These are phyloP conservation scores for Hafferia zeledoni DNA, from an alignment of 2,797 vertebrate species.

Conservation along the genomic window DNA sequence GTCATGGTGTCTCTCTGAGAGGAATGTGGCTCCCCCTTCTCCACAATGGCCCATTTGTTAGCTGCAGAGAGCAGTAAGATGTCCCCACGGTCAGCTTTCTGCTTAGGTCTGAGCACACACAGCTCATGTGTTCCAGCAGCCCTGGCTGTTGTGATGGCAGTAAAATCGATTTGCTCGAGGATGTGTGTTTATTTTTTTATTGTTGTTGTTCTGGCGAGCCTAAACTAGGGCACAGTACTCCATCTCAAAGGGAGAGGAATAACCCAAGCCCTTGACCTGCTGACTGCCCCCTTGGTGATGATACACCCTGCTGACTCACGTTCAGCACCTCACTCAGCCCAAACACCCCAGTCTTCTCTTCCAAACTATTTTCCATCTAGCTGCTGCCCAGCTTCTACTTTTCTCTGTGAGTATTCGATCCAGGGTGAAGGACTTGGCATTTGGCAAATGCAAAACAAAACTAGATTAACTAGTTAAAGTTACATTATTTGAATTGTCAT, in stretches of 20 bases:
- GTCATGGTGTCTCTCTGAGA: neutral
- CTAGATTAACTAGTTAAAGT: neutral
- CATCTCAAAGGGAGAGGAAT: neutral
- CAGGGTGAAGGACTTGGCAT: neutral
- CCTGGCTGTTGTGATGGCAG: rapidly evolving
- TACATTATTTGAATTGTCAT: neutral
- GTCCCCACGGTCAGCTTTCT: neutral
- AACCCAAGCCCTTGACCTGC: neutral
- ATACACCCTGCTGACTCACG: neutral
- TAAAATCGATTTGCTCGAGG: neutral
- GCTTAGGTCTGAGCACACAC: neutral
- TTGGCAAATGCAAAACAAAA: neutral
- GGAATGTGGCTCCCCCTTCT: neutral
- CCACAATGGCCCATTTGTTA: neutral
- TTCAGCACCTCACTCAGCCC: neutral
- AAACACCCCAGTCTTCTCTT: neutral
- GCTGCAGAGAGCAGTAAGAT: neutral
- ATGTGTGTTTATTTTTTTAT: neutral
- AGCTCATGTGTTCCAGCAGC: neutral
- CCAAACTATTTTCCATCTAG: neutral
- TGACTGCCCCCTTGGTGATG: neutral
- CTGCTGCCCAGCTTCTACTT: neutral
- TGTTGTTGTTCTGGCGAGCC: neutral
- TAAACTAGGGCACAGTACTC: neutral
- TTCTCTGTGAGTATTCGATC: neutral